phyloP scores from a whole-genome alignment of 2,888 invertebrate genomes.

The Erpobdella octoculata region DNA sequence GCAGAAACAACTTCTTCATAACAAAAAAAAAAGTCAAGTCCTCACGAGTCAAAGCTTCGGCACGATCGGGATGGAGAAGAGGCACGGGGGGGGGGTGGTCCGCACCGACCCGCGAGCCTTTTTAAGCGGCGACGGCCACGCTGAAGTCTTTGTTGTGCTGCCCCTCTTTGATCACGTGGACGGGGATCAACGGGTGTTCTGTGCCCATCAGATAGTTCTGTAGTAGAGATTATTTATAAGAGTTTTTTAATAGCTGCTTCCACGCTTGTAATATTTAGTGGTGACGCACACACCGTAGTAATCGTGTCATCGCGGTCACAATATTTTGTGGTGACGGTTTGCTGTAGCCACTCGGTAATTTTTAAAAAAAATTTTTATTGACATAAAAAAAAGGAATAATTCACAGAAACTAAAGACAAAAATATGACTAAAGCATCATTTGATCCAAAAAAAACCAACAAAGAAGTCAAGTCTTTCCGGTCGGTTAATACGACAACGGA shows the following conservation, averaged over 20 bases:
- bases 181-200: slow-evolving; percentile 41
- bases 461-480: background rate
- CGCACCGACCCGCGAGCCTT: no score
- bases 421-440: no score
- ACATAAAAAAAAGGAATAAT: background rate
- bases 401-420: background rate
- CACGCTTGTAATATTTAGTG: no score
- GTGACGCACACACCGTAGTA: no score
- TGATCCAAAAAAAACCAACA: background rate
- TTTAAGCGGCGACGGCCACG: slow-evolving; percentile 31
- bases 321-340: no score
- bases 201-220: slow-evolving; percentile 45
- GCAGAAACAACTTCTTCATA: no score
- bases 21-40: no score
- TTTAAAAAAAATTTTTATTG: background rate
- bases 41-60: no score
- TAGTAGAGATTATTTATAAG: slow-evolving; percentile 20
- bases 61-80: no score
- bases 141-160: slow-evolving; percentile 36
- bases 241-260: background rate
- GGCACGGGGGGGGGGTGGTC: no score
- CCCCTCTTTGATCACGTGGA: slow-evolving; percentile 41
- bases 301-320: no score
- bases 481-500: background rate
- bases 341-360: no score